Conservation (phyloP, 2,888 invertebrate species). For the Eilema griseolum region DNA sequence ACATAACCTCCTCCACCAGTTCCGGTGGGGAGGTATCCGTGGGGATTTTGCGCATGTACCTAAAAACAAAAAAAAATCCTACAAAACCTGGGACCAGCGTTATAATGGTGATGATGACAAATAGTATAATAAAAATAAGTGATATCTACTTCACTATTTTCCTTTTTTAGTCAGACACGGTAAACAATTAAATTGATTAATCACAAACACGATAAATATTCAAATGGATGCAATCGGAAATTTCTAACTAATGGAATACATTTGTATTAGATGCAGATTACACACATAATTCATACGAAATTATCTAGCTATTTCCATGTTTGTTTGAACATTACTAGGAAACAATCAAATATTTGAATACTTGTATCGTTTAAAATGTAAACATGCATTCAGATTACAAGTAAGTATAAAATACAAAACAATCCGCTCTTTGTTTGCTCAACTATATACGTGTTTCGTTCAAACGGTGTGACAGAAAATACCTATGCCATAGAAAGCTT, state of each 20-base stretch:
- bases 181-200: not conserved
- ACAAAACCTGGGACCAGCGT: too few relatives aligned
- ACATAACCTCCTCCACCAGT: too few relatives aligned
- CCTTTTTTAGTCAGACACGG: not conserved
- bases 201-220: slow-evolving; percentile 6
- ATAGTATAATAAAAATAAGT: too few relatives aligned
- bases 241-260: slow-evolving; percentile 7
- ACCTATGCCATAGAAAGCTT: too few relatives aligned
- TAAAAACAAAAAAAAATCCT: too few relatives aligned
- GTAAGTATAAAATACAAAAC: too few relatives aligned
- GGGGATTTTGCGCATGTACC: too few relatives aligned
- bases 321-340: not conserved
- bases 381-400: not conserved
- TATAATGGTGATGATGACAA: too few relatives aligned
- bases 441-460: too few relatives aligned
- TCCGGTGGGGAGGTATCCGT: too few relatives aligned
- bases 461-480: too few relatives aligned
- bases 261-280: slow-evolving; percentile 11
- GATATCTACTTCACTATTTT: not conserved
- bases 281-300: slow-evolving; percentile 7
- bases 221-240: slow-evolving; percentile 11
- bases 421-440: too few relatives aligned
- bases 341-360: not conserved
- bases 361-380: not conserved
- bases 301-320: slow-evolving; percentile 1